These are phyloP conservation scores for Nemapogon koenigi DNA, from an alignment of 2,888 invertebrate genomes.

Conservation along the genomic window DNA sequence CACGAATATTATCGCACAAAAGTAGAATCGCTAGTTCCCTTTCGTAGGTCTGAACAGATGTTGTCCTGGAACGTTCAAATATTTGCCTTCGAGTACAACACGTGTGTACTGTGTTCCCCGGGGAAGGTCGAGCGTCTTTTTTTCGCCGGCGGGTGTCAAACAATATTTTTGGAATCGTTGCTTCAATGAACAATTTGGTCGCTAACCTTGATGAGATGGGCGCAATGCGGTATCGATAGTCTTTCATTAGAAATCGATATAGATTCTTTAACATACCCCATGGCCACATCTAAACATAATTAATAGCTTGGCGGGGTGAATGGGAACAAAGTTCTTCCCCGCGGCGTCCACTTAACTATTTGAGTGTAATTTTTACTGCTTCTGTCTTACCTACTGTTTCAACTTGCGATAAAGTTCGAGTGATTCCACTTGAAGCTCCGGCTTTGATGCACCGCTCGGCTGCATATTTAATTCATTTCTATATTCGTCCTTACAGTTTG, in stretches of 20 bases:
- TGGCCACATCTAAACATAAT: constrained; percentile 44
- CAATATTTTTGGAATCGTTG: too few relatives aligned
- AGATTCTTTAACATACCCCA: constrained; percentile 24
- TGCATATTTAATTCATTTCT: too few relatives aligned
- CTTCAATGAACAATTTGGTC: too few relatives aligned
- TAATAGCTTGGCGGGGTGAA: constrained; percentile 33
- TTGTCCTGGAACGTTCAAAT: neutral
- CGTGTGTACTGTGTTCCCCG: constrained; percentile 27
- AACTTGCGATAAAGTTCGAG: constrained; percentile 30
- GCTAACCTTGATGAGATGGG: constrained; percentile 24
- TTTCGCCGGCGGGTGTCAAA: constrained; percentile 17
- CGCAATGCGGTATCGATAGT: constrained; percentile 40
- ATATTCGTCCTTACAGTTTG: too few relatives aligned
- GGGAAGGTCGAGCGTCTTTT: constrained; percentile 23
- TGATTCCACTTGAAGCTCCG: constrained; percentile 34
- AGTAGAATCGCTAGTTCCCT: constrained; percentile 3
- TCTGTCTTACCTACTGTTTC: constrained; percentile 49
- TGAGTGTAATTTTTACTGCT: constrained; percentile 54
- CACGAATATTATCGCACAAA: constrained; percentile 42
- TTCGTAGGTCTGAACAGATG: neutral
- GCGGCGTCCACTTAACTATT: constrained; percentile 28
- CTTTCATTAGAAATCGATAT: constrained; percentile 52
- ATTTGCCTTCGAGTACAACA: too few relatives aligned
- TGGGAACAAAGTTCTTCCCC: constrained; percentile 28
- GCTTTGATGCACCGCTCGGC: constrained; percentile 24